Base-by-base conservation (phyloP, 2,113 vertebrate genomes). In the Mobula birostris region DNA sequence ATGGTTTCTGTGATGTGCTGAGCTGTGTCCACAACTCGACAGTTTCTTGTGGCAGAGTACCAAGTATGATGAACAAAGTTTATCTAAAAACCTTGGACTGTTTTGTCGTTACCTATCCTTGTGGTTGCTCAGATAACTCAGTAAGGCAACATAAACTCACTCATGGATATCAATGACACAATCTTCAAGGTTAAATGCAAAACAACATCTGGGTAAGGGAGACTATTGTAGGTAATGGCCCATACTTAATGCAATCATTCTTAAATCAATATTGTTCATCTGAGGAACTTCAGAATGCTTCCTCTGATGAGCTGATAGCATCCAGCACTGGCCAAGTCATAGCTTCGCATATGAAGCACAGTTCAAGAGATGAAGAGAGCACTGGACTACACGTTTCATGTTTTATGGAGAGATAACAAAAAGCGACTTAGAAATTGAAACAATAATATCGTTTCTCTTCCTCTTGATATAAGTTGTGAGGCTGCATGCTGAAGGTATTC, bases 261-360 rank as follows among this genome's bases (percentile, higher is more conserved):
- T 56, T 24, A 48, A 74, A 93, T 93, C 91, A 93, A 93, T 36
- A 29, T 70, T 56, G 74, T 76, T 93, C 91, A 76, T 93, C 70
- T 74, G 40, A 76, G 91, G 70, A 12, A 76, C 21, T 56, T 74
- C 14, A 74, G 68, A 74, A 74, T 14, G 24, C 11, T 74, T 72
- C 40, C 40, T 48, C 90, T 74, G 68, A 74, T 74, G 90, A 74
- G 68, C n/a, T 74, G 91, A 93, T 93, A 76, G 74, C 91, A 70
- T 74, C 74, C 91, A 74, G 27, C 36, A 74, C 72, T 93, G 27
- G 74, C 36, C 40, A 40, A 76, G 27, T 74, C 9, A 74, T 32
- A 2, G 68, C 70, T 74, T 56, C 15, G 76, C 36, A 27, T 56
- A 27, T 93, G 70, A 93, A 12, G 17, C 9, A 9, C 48, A 21